phyloP scores from a whole-genome alignment of 2,797 vertebrate species.

The Tolypeutes matacus region DNA sequence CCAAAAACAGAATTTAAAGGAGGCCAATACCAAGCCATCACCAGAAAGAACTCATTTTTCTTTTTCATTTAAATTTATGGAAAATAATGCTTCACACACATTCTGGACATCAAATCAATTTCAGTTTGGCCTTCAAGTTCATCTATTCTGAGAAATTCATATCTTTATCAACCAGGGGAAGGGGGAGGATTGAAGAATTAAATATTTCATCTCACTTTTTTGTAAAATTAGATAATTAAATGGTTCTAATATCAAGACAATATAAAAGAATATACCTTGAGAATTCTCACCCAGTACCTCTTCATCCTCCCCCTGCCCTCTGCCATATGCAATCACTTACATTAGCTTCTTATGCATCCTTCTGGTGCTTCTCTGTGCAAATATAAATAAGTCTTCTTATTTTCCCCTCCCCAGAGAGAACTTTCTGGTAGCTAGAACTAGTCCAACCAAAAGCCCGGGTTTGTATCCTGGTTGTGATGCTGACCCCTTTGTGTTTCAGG shows the following conservation, averaged over 20 bases:
- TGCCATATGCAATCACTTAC: neutral
- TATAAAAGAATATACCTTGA: neutral
- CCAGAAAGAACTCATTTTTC: neutral
- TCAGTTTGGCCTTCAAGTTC: neutral
- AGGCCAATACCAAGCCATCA: neutral
- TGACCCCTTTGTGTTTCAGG: neutral
- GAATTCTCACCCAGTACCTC: neutral
- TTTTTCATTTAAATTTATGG: neutral
- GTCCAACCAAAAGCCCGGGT: neutral
- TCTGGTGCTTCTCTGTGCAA: constrained; percentile 59
- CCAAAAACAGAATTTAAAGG: neutral
- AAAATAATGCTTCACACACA: neutral
- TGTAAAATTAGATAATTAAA: constrained; percentile 34
- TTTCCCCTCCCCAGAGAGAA: constrained; percentile 40
- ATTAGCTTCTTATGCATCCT: neutral
- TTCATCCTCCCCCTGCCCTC: neutral
- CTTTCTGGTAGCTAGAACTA: neutral
- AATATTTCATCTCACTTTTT: constrained; percentile 53
- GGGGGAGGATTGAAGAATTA: neutral
- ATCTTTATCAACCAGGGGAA: neutral
- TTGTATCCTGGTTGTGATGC: neutral
- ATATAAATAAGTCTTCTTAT: constrained; percentile 22
- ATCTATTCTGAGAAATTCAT: neutral
- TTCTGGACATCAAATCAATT: neutral
- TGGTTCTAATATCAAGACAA: neutral